Conservation (phyloP, 2,888 invertebrate species). For the Ornithoptera priamus region DNA sequence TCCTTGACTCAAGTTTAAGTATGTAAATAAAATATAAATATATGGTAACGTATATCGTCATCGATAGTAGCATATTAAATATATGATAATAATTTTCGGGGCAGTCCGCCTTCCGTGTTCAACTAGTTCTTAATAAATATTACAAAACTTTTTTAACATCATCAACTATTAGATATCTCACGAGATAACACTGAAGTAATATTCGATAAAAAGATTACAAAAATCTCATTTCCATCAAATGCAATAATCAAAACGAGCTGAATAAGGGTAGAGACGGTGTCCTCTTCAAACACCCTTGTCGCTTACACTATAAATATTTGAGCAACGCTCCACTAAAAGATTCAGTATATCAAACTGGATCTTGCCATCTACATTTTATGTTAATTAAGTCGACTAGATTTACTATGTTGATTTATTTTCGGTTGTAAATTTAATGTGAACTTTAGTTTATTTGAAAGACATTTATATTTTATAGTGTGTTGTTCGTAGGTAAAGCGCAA, state of each 20-base stretch:
- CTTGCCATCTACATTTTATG: slow-evolving; percentile 8
- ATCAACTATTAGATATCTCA: background rate
- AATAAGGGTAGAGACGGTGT: slow-evolving; percentile 34
- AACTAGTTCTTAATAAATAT: background rate
- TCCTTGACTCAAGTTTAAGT: too few relatives aligned
- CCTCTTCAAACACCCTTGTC: slow-evolving; percentile 45
- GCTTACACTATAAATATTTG: slow-evolving; percentile 54
- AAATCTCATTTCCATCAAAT: background rate
- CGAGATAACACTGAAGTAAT: background rate
- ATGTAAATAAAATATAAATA: too few relatives aligned
- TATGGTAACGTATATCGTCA: too few relatives aligned
- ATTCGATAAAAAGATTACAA: background rate
- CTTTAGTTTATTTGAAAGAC: background rate
- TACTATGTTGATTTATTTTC: background rate
- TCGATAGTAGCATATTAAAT: background rate
- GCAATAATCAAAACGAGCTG: slow-evolving; percentile 8
- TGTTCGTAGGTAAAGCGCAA: background rate
- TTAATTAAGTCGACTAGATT: slow-evolving; percentile 18
- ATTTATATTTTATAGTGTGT: background rate
- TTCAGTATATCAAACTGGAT: slow-evolving; percentile 11
- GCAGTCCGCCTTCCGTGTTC: too few relatives aligned
- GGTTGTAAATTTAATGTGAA: background rate
- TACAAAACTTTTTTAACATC: background rate
- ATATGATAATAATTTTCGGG: background rate
- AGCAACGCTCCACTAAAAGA: slow-evolving; percentile 41